phyloP scores from a whole-genome alignment of 2,113 vertebrate species.

The Isichthys henryi region DNA sequence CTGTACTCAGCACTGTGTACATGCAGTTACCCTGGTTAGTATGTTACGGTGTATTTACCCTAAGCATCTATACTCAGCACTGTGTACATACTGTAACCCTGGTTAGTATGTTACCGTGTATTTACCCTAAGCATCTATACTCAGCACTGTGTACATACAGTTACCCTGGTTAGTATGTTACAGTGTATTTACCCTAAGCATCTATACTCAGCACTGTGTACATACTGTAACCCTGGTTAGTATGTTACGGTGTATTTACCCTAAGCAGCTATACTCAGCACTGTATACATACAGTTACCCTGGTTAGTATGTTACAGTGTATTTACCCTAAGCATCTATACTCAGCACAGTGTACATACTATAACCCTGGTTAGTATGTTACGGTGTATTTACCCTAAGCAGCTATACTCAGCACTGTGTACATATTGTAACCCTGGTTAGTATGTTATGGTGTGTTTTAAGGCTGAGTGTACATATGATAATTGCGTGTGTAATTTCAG shows the following conservation, averaged over 20 bases:
- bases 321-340: too few relatives aligned
- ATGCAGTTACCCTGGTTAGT: neutral
- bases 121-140: neutral
- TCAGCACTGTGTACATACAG: neutral
- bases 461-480: neutral
- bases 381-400: too few relatives aligned
- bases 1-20: neutral
- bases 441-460: neutral
- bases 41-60: neutral
- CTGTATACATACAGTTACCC: neutral
- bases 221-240: neutral
- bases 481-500: constrained; percentile 47
- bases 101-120: neutral
- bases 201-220: neutral
- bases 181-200: too few relatives aligned
- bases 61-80: neutral
- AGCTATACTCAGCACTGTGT: neutral
- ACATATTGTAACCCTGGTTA: neutral
- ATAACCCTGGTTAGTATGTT: neutral
- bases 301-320: neutral
- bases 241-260: neutral
- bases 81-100: neutral
- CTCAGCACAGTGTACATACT: neutral
- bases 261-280: neutral
- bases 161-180: neutral